Base-by-base conservation (phyloP, 2,797 vertebrate species). In the Acrossocheilus fasciatus region DNA sequence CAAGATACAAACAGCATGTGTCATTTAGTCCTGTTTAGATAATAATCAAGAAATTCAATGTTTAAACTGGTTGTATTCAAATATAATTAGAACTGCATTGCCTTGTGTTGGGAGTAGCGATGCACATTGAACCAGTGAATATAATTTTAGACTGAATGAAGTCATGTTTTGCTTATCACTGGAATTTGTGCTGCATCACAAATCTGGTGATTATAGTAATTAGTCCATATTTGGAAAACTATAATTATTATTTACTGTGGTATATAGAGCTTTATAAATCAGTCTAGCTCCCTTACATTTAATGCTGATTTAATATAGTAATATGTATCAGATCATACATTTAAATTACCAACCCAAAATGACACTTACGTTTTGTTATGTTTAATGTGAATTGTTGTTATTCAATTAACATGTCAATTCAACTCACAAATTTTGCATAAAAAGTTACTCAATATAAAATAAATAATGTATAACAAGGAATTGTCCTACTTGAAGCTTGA, bases 141-240 rank as follows among this genome's bases (percentile, higher is more conserved):
- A 41, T 76, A 20, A 87, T 83, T 76, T 82, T 85, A 62, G 88
- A 50, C 87, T 41, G 26, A 39, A 75, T 41, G 45, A 85, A 66
- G 77, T 47, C 77, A 76, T 82, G 73, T 59, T 52, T 12, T 80
- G 45, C 74, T 43, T 47, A 82, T 74, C 34, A 39, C 62, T 59
- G 77, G 52, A 85, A 79, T 75, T 75, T 76, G 59, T 81, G 70
- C 79, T 74, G 82, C 79, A 87, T 81, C 75, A 69, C 75, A 90
- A 87, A 79, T 87, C 52, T 54, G 39, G 69, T 43, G 68, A 88
- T 86, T 83, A 66, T 52, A 83, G 84, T 81, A 87, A 90, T 88
- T 87, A 85, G 83, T 87, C 54, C 3, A 57, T 80, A 82, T 85
- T 80, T 81, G 81, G 70, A 26, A 59, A 80, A 82, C 39, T 23